Conservation (phyloP, 2,888 invertebrate genomes). For the Amphipyra berbera region DNA sequence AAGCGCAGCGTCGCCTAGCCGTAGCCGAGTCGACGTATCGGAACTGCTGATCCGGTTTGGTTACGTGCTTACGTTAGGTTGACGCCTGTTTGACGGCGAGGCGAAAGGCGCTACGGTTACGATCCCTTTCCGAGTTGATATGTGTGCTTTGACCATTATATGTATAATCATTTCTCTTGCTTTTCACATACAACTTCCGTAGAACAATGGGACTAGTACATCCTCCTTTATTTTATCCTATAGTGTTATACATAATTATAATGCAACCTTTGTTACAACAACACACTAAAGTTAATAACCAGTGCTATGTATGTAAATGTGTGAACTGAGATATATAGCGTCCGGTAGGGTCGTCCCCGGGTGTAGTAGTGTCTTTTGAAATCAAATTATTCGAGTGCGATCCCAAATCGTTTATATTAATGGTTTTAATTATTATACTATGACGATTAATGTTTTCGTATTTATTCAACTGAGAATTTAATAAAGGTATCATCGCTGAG, state of each 20-base stretch:
- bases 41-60: no score
- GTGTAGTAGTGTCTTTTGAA: conserved; percentile 2
- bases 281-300: conserved; percentile 22
- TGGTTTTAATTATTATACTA: conserved; percentile 17
- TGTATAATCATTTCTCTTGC: no score
- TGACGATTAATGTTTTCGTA: conserved; percentile 4
- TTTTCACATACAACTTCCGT: no score
- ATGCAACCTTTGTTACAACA: conserved; percentile 12
- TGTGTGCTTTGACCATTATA: no score
- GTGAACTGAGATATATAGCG: conserved; percentile 6
- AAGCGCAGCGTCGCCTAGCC: no score
- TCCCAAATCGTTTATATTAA: conserved; percentile 23
- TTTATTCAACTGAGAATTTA: neutral
- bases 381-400: conserved; percentile 9
- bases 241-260: neutral
- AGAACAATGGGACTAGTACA: no score
- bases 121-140: no score
- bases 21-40: no score
- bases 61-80: no score
- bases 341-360: conserved; percentile 8
- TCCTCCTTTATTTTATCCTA: neutral
- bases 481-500: no score
- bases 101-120: no score
- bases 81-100: no score
- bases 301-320: conserved; percentile 35